Evolutionary conservation across 2,113 vertebrate species (phyloP).

Genomic region (Pristiophorus japonicus): DNA sequence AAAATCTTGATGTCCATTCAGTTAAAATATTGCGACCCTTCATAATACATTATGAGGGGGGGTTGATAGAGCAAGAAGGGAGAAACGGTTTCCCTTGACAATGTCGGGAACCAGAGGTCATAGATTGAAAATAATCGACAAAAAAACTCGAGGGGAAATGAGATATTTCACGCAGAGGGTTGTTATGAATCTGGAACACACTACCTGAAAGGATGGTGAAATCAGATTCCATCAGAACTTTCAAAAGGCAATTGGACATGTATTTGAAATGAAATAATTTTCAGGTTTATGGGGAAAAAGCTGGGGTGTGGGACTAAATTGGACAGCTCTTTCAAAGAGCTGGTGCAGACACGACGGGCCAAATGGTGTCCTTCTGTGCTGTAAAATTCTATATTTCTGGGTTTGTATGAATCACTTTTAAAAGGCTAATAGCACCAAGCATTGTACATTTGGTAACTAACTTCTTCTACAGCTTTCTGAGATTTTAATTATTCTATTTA

Average conservation of each 20-base stretch:
- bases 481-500: conserved; percentile 9
- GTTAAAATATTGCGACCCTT: not conserved
- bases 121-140: not conserved
- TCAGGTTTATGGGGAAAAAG: not conserved
- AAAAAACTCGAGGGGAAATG: not conserved
- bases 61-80: not conserved
- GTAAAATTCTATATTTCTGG: not conserved
- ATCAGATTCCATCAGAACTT: not conserved
- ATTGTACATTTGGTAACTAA: not conserved
- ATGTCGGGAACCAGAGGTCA: not conserved
- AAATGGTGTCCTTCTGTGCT: not conserved
- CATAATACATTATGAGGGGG: not conserved
- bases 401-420: not conserved
- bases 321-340: not conserved
- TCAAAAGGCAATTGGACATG: not conserved
- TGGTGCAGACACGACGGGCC: not conserved
- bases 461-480: not conserved
- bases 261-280: not conserved
- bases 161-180: not conserved
- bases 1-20: not conserved
- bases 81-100: not conserved
- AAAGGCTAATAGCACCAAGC: not conserved
- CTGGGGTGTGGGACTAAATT: not conserved
- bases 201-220: not conserved
- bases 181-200: not conserved